Evolutionary conservation across 2,888 invertebrate species (phyloP).

Genomic region (Eilema depressum): DNA sequence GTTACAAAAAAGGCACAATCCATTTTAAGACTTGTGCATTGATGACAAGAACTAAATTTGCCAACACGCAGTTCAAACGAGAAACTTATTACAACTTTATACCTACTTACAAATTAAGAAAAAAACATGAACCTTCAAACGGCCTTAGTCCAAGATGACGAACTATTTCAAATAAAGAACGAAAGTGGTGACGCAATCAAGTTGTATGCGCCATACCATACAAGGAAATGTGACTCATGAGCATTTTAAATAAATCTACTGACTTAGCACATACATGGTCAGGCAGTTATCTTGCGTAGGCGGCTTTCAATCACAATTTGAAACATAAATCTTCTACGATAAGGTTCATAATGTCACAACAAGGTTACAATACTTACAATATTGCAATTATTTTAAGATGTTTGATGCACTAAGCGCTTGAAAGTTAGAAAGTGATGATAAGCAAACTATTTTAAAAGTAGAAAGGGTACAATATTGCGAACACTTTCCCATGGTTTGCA

Average conservation of each 20-base stretch:
- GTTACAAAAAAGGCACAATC: background rate
- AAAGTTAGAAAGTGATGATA: constrained; percentile 51
- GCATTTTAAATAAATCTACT: constrained; percentile 34
- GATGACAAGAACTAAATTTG: background rate
- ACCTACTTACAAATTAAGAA: constrained; percentile 12
- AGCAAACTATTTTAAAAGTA: constrained; percentile 20
- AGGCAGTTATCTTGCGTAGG: constrained; percentile 34
- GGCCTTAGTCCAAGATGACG: constrained; percentile 35
- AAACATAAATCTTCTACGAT: constrained; percentile 37
- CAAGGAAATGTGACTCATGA: constrained; percentile 47
- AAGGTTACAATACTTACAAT: constrained; percentile 19
- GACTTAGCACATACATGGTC: constrained; percentile 39
- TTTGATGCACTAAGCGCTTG: constrained; percentile 33
- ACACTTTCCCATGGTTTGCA: constrained; percentile 30
- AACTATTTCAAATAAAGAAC: constrained; percentile 30
- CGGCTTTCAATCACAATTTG: constrained; percentile 35
- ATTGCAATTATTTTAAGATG: constrained; percentile 32
- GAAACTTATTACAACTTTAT: background rate
- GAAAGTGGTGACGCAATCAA: constrained; percentile 53
- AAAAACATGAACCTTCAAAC: constrained; percentile 23
- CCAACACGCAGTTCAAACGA: constrained; percentile 6
- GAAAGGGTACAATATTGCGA: constrained; percentile 21
- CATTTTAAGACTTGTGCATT: background rate
- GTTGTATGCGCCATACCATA: constrained; percentile 39
- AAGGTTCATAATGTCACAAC: constrained; percentile 40